Conservation (phyloP, 2,797 vertebrate genomes). For the Phataginus tetradactyla region DNA sequence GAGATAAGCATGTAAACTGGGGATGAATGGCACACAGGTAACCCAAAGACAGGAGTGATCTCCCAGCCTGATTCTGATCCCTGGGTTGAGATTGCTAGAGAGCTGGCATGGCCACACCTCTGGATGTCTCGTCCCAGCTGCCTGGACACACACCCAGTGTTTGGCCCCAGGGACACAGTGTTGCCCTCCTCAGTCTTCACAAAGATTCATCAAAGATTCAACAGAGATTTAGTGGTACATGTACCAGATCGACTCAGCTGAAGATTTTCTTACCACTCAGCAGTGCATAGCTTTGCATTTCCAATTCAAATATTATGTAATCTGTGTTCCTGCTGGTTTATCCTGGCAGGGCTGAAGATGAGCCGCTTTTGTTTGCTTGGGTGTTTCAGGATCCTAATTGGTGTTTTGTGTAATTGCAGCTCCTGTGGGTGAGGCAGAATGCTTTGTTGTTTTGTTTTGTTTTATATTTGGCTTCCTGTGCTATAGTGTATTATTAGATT, state of each 20-base stretch:
- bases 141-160: background rate
- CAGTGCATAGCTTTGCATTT: background rate
- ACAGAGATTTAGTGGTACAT: background rate
- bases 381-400: background rate
- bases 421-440: background rate
- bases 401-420: background rate
- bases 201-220: background rate
- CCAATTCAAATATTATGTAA: background rate
- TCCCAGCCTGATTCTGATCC: background rate
- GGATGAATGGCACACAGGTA: background rate
- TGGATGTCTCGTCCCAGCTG: background rate
- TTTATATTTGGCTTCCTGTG: background rate
- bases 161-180: background rate
- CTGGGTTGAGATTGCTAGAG: background rate
- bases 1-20: background rate
- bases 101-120: background rate
- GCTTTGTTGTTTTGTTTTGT: background rate
- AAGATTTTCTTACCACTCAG: background rate
- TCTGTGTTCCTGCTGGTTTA: background rate
- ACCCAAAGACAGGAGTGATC: background rate
- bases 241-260: background rate
- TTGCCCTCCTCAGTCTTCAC: background rate
- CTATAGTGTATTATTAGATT: background rate
- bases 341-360: background rate
- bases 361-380: background rate